These are phyloP conservation scores for fruit fly (Drosophila melanogaster) DNA, from an alignment of 1,140 invertebrate species.

Conservation along the genomic window DNA sequence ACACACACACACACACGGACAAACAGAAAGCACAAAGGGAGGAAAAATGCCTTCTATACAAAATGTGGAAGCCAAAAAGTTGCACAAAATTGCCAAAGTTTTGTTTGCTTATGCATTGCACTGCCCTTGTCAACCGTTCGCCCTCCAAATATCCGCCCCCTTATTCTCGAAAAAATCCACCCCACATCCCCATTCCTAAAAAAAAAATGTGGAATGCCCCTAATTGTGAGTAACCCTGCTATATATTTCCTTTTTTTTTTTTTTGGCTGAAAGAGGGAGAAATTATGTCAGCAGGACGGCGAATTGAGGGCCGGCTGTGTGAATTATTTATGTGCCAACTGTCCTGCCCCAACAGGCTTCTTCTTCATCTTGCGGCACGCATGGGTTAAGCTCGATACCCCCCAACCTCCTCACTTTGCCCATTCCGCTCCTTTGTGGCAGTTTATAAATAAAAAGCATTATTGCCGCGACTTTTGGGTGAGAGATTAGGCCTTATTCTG, in stretches of 20 bases:
- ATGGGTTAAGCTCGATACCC: conserved; percentile 37
- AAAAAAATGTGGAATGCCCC: neutral
- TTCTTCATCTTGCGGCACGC: conserved; percentile 43
- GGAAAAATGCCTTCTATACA: conserved; percentile 47
- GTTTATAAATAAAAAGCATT: conserved; percentile 80
- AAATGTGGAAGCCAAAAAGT: conserved; percentile 65
- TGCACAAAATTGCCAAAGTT: conserved; percentile 73
- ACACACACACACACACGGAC: conserved; percentile 13
- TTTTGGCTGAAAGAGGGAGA: conserved; percentile 16
- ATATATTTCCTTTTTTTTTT: neutral
- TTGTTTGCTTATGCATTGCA: conserved; percentile 58
- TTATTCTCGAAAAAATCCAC: conserved; percentile 14
- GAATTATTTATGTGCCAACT: conserved; percentile 80
- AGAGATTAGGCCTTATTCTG: neutral
- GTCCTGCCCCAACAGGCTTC: conserved; percentile 41
- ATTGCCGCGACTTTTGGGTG: conserved; percentile 30
- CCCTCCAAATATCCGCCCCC: neutral
- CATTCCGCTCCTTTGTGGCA: conserved; percentile 15
- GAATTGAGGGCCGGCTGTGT: conserved; percentile 39
- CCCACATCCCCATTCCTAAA: neutral
- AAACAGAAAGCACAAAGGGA: conserved; percentile 14
- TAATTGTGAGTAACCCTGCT: conserved; percentile 21
- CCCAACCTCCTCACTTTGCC: too few species aligned
- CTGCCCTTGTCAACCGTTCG: conserved; percentile 20
- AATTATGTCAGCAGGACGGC: conserved; percentile 73